phyloP scores from a whole-genome alignment of 2,113 vertebrate genomes.

The Gnathonemus longibarbis region DNA sequence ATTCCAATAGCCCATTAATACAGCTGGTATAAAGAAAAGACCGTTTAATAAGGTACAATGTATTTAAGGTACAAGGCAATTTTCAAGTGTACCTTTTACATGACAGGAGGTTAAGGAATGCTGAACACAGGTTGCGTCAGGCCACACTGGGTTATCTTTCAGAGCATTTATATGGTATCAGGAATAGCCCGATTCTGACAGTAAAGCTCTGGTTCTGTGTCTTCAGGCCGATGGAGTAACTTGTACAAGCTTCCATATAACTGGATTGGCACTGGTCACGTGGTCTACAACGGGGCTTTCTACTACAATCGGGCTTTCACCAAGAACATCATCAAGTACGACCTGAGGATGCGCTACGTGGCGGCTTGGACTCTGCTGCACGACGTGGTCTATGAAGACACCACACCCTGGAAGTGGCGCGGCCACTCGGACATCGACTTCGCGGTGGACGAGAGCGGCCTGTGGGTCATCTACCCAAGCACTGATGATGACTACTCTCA shows the following conservation, averaged over 20 bases:
- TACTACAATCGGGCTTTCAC: constrained; percentile 98
- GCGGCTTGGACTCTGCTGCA: constrained; percentile 85
- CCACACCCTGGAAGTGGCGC: constrained; percentile 93
- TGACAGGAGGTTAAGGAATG: not conserved
- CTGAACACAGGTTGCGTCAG: not conserved
- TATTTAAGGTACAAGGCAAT: not conserved
- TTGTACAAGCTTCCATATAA: constrained; percentile 95
- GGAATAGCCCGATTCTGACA: not conserved
- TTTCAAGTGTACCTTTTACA: not conserved
- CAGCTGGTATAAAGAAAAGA: not conserved
- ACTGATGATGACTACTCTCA: constrained; percentile 76
- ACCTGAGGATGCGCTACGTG: constrained; percentile 83
- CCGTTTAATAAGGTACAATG: not conserved
- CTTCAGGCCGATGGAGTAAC: constrained; percentile 89
- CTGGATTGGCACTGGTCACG: constrained; percentile 95
- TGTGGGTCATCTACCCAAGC: constrained; percentile 93
- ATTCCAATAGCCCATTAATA: not conserved
- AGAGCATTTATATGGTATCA: not conserved
- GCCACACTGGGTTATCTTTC: not conserved
- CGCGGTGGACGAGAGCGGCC: constrained; percentile 89
- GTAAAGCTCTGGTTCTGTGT: not conserved
- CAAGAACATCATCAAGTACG: constrained; percentile 96
- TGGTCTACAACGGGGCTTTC: constrained; percentile 87
- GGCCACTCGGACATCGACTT: constrained; percentile 97
- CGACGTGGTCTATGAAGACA: constrained; percentile 84